These are phyloP conservation scores for Neoseiulus cucumeris DNA, from an alignment of 1,140 invertebrate species.

Conservation along the genomic window DNA sequence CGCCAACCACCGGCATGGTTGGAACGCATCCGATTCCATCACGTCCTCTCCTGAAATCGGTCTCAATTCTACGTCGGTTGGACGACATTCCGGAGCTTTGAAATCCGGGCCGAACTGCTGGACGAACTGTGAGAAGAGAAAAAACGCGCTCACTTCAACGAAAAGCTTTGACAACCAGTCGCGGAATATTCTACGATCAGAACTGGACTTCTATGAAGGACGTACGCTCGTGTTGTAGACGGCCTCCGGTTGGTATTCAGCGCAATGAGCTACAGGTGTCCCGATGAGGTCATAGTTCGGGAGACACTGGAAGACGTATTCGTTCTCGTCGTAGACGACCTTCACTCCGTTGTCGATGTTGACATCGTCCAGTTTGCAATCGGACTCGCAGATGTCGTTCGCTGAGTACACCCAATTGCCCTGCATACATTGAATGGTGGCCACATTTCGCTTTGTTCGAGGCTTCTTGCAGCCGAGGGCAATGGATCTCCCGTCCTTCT, in stretches of 20 bases:
- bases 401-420: not conserved
- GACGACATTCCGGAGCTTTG: too few relatives aligned
- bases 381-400: not conserved
- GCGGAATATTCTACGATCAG: too few relatives aligned
- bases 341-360: not conserved
- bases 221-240: too few relatives aligned
- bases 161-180: too few relatives aligned
- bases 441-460: not conserved
- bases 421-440: not conserved
- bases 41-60: too few relatives aligned
- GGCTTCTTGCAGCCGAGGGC: not conserved
- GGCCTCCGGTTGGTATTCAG: not conserved
- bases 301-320: not conserved
- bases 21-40: too few relatives aligned
- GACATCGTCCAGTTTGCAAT: not conserved
- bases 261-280: not conserved
- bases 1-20: too few relatives aligned
- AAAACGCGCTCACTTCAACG: too few relatives aligned
- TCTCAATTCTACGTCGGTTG: too few relatives aligned
- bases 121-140: too few relatives aligned
- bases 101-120: too few relatives aligned
- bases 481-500: not conserved
- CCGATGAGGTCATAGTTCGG: not conserved
- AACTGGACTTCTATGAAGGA: too few relatives aligned
- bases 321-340: not conserved